Conservation (phyloP, 2,888 invertebrate genomes). For the Trilocha varians region DNA sequence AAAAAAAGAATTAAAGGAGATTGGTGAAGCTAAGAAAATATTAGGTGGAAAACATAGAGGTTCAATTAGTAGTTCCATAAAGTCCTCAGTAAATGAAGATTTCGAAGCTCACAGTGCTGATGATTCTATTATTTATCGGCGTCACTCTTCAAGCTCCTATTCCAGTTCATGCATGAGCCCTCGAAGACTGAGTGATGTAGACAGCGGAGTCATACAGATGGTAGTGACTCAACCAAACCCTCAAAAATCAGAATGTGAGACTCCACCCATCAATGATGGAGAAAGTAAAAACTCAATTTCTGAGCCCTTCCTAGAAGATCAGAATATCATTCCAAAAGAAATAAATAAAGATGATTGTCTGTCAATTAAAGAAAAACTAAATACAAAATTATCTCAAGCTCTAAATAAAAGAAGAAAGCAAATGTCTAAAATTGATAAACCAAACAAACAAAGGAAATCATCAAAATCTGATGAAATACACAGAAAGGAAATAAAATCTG, state of each 20-base stretch:
- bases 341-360: slow-evolving; percentile 58
- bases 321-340: slow-evolving; percentile 23
- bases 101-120: slow-evolving; percentile 78
- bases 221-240: neutral
- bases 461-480: slow-evolving; percentile 19
- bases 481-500: slow-evolving; percentile 12
- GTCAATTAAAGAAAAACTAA: slow-evolving; percentile 60
- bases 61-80: slow-evolving; percentile 51
- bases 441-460: slow-evolving; percentile 44
- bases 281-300: slow-evolving; percentile 9
- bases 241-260: neutral
- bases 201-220: slow-evolving; percentile 17
- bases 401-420: slow-evolving; percentile 62
- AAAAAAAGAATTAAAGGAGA: slow-evolving; percentile 57
- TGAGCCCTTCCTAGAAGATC: slow-evolving; percentile 32
- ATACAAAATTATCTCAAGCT: slow-evolving; percentile 56
- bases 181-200: slow-evolving; percentile 72
- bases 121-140: slow-evolving; percentile 84
- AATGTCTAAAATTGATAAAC: slow-evolving; percentile 42
- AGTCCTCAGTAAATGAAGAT: slow-evolving; percentile 75
- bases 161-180: slow-evolving; percentile 81
- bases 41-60: slow-evolving; percentile 46
- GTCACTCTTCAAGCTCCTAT: slow-evolving; percentile 88
- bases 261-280: neutral
- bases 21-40: slow-evolving; percentile 48